Conservation (phyloP, 2,888 invertebrate species). For the Cyrtodaria siliqua region DNA sequence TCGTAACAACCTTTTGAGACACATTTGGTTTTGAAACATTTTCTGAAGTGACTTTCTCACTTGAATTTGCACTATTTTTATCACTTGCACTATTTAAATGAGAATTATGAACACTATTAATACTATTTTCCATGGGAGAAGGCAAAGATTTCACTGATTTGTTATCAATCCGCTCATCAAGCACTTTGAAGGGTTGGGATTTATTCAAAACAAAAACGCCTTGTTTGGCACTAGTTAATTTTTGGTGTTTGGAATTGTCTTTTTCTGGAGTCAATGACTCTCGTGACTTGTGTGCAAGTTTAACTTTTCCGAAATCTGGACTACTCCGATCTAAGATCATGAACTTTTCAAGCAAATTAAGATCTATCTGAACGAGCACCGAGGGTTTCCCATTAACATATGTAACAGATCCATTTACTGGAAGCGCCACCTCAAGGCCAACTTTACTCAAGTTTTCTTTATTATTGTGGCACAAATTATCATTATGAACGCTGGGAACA, state of each 20-base stretch:
- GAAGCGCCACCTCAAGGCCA: conserved; percentile 32
- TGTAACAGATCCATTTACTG: conserved; percentile 43
- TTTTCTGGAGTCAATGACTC: conserved; percentile 3
- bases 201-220: conserved; percentile 1
- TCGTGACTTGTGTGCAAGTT: conserved; percentile 12
- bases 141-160: conserved; percentile 18
- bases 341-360: conserved; percentile 47
- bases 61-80: conserved; percentile 15
- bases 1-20: conserved; percentile 2
- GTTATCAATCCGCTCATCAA: conserved; percentile 9
- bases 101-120: conserved; percentile 27
- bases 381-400: conserved; percentile 56
- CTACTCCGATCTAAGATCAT: conserved; percentile 31
- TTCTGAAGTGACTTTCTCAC: conserved; percentile 11
- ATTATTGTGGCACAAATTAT: conserved; percentile 11
- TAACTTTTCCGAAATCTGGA: conserved; percentile 24
- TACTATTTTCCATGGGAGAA: conserved; percentile 37
- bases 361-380: conserved; percentile 61
- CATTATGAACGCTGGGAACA: conserved; percentile 7
- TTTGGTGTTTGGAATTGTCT: conserved; percentile 10
- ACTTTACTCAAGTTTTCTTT: conserved; percentile 19
- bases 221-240: conserved; percentile 52
- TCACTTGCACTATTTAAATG: conserved; percentile 9
- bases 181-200: conserved; percentile 45
- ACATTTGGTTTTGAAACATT: conserved; percentile 8